Evolutionary conservation across 2,888 invertebrate genomes (phyloP).

Genomic region (Troides aeacus): DNA sequence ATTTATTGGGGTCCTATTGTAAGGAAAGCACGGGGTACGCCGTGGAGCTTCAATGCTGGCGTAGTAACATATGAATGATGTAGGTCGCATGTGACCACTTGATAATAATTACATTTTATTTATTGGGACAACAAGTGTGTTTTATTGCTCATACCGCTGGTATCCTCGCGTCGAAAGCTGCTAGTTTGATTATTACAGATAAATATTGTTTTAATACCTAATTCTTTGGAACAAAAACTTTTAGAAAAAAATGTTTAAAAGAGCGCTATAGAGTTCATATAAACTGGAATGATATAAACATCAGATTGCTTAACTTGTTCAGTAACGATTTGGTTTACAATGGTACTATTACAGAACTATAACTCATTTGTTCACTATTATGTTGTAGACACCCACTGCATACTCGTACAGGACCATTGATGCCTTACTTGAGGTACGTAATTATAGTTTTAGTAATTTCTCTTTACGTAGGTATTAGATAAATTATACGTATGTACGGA

Average conservation of each 20-base stretch:
- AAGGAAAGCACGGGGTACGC: conserved; percentile 44
- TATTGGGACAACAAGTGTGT: conserved; percentile 59
- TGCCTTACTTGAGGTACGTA: background rate
- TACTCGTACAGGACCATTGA: background rate
- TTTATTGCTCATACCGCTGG: conserved; percentile 20
- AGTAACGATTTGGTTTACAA: too few relatives aligned
- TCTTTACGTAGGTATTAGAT: background rate
- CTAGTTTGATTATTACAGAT: background rate
- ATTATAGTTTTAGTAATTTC: background rate
- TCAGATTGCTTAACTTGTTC: too few relatives aligned
- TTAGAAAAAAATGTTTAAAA: too few relatives aligned
- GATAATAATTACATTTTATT: conserved; percentile 68
- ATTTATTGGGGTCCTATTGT: conserved; percentile 63
- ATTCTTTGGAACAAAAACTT: too few relatives aligned
- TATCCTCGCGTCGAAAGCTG: background rate
- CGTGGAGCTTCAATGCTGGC: conserved; percentile 30
- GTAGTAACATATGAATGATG: conserved; percentile 62
- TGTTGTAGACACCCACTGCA: background rate
- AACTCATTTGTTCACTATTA: background rate
- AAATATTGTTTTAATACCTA: background rate
- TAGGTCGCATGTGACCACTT: conserved; percentile 70
- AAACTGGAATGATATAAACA: too few relatives aligned
- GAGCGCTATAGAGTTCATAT: too few relatives aligned
- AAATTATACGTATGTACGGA: too few relatives aligned
- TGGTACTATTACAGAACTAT: background rate